A percentile compares a stretch with the other conserved stretches of the same genome.
These are phyloP conservation scores for Albula glossodonta DNA, from an alignment of 2,113 vertebrate species.

Conservation along the genomic window DNA sequence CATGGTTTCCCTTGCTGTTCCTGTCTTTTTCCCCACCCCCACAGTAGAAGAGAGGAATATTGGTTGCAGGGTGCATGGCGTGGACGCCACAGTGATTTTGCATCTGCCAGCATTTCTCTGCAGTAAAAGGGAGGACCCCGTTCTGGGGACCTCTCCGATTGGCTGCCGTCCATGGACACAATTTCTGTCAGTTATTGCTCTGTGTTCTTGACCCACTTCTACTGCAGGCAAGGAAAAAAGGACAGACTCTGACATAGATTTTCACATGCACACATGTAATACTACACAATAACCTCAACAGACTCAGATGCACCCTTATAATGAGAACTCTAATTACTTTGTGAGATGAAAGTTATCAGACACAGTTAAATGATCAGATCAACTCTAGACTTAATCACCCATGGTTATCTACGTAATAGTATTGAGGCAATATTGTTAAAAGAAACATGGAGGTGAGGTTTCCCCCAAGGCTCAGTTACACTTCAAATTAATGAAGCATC, in stretches of 20 bases:
- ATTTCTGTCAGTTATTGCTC: not conserved
- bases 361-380: too few relatives aligned
- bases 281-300: not conserved
- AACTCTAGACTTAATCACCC: too few relatives aligned
- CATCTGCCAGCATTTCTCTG: not conserved
- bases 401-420: too few relatives aligned
- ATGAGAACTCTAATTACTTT: not conserved
- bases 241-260: conserved; percentile 44
- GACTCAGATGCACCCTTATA: not conserved
- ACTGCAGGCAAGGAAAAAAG: conserved; percentile 19
- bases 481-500: too few relatives aligned
- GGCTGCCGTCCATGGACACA: not conserved
- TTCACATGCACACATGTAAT: conserved; percentile 15
- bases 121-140: not conserved
- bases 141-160: not conserved
- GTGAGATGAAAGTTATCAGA: too few relatives aligned
- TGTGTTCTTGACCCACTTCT: conserved; percentile 49
- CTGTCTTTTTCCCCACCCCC: not conserved
- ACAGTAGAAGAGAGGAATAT: too few relatives aligned
- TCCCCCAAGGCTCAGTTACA: too few relatives aligned
- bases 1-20: not conserved
- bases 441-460: too few relatives aligned
- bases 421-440: too few relatives aligned
- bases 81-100: not conserved
- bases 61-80: not conserved